Evolutionary conservation across 2,888 invertebrate species (phyloP).

Genomic region (Oithona nana): DNA sequence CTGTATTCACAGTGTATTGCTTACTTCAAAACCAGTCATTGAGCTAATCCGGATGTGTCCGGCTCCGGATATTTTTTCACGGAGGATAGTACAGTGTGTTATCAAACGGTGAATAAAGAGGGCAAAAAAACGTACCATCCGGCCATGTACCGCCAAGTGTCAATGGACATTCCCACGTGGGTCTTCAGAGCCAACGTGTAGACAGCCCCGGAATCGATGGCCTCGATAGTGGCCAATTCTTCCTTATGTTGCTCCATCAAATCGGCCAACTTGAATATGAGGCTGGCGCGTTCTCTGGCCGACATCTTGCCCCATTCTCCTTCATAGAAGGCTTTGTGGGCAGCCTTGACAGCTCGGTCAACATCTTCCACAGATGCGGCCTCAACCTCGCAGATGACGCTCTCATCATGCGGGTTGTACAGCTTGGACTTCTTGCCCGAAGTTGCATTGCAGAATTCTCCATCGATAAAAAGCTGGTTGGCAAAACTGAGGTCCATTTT

Average conservation of each 20-base stretch:
- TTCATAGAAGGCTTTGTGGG: conserved; percentile 62
- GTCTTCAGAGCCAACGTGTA: conserved; percentile 90
- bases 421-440: conserved; percentile 39
- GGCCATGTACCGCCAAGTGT: conserved; percentile 88
- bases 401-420: conserved; percentile 38
- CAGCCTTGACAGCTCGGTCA: conserved; percentile 66
- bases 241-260: conserved; percentile 86
- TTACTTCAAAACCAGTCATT: no score
- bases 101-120: no score
- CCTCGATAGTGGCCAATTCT: conserved; percentile 82
- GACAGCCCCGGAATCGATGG: conserved; percentile 84
- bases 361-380: conserved; percentile 60
- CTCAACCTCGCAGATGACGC: conserved; percentile 34
- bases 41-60: no score
- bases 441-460: conserved; percentile 54
- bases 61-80: no score
- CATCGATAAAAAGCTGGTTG: conserved; percentile 54
- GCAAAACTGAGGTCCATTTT: conserved; percentile 68
- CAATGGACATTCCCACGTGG: conserved; percentile 92
- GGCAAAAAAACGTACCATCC: no score
- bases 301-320: conserved; percentile 91
- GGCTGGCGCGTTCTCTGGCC: conserved; percentile 64
- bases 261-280: conserved; percentile 72
- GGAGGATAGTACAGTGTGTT: no score
- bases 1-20: no score